Evolutionary conservation across 2,888 invertebrate species (phyloP), one percentile per base, ranked within the genome.

Genomic region (Caenorhabditis zanzibari): DNA sequence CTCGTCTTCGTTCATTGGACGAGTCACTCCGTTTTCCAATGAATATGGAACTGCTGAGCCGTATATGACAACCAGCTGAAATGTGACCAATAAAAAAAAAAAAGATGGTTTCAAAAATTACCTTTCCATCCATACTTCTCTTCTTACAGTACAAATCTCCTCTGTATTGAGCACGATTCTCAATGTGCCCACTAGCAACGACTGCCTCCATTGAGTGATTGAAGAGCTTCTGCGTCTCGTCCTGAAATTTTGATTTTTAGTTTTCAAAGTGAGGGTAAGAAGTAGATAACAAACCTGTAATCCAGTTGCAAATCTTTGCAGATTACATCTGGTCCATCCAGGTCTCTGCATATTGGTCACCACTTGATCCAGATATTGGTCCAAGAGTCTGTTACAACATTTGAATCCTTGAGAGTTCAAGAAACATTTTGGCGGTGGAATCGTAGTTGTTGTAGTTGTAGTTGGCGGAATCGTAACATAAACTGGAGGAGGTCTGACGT

Each of bases 381-480:
- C 80, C 59, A 83, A 35, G 7, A 54, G 6, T 52, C 66, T 28
- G 26, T 61, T 83, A 54, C 83, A 83, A 16, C 83, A 83, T 41
- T 75, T 83, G 72, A 44, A 83, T 9, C 83, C 83, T 9, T 71
- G 44, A 7, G 28, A 19, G 32, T 83, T 83, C 41, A 59, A 63
- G 66, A 83, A 83, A 35, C 83, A 83, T 61, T 52, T 80, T 24
- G 83, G 83, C n/a, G 83, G 83, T 12, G 83, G 80, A 22, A 72
- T 32, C 9, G 74, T 72, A 32, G 76, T 69, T 10, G 75, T 59
- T 22, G 82, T 59, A 14, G 82, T 66, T 4, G 59, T 72, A 19
- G 63, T 59, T n/a, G 47, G 47, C 0, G 22, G 52, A 14, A 26
- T 24, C 10, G 58, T 58, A 22, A 56, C 44, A 38, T 64, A 66